These are phyloP conservation scores for Thalassophryne amazonica DNA, from an alignment of 2,797 vertebrate genomes.

Conservation along the genomic window DNA sequence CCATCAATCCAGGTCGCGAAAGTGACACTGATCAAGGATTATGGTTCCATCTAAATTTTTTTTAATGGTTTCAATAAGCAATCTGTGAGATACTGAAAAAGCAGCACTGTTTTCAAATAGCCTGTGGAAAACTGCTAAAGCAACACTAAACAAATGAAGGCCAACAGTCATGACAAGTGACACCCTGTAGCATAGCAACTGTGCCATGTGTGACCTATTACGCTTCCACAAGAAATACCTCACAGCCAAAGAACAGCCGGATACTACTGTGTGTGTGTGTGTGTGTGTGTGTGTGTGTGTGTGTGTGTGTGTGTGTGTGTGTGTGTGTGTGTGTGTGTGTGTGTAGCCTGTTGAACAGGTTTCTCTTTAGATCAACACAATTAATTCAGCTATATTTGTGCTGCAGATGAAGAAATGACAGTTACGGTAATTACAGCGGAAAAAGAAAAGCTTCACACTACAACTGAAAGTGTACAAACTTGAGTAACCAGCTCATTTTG, in stretches of 20 bases:
- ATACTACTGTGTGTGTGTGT: background rate
- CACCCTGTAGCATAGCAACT: constrained; percentile 52
- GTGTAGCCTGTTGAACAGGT: constrained; percentile 28
- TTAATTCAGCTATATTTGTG: background rate
- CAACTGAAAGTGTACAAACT: background rate
- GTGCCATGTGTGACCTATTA: constrained; percentile 69
- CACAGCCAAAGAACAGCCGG: constrained; percentile 15
- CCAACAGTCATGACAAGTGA: constrained; percentile 37
- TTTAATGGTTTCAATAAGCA: background rate
- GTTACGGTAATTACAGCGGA: constrained; percentile 32
- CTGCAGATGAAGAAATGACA: background rate
- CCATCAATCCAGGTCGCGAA: constrained; percentile 13
- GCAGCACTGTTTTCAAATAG: background rate
- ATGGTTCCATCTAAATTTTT: constrained; percentile 18
- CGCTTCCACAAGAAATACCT: constrained; percentile 65
- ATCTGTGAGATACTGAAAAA: background rate
- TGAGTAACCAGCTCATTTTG: background rate
- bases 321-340: background rate
- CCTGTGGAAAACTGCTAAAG: constrained; percentile 17
- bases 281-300: constrained; percentile 4
- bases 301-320: background rate
- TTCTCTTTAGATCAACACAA: background rate
- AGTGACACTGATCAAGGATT: constrained; percentile 29
- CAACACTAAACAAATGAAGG: constrained; percentile 34
- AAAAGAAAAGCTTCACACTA: constrained; percentile 11